Evolutionary conservation across 2,113 vertebrate genomes (phyloP).

Genomic region (Rhinoptilus africanus): DNA sequence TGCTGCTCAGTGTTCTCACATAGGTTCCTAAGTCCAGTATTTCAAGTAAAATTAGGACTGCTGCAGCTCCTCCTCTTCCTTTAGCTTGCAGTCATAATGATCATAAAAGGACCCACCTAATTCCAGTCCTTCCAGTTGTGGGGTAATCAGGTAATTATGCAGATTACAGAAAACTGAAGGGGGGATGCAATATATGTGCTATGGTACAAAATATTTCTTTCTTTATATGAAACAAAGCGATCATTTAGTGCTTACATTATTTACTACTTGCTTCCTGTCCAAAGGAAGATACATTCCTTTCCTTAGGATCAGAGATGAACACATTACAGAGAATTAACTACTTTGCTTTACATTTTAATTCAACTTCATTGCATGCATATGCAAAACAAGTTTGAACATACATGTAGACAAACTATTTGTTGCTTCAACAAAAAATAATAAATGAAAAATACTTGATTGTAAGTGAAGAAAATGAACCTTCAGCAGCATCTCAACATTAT

Average conservation of each 20-base stretch:
- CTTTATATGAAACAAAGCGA: neutral
- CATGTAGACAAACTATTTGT: neutral
- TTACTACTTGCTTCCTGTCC: neutral
- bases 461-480: neutral
- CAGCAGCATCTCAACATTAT: neutral
- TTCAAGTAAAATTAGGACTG: slow-evolving; percentile 19
- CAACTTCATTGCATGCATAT: neutral
- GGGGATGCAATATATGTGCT: neutral
- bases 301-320: neutral
- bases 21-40: neutral
- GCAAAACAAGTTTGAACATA: neutral
- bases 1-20: neutral
- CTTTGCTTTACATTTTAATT: neutral
- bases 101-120: slow-evolving; percentile 7
- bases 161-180: neutral
- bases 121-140: slow-evolving; percentile 48
- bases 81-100: neutral
- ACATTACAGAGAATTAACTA: neutral
- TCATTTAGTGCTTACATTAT: neutral
- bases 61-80: slow-evolving; percentile 39
- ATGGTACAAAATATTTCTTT: neutral
- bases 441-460: neutral
- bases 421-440: neutral
- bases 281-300: neutral
- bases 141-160: neutral